Conservation (phyloP, 1,140 invertebrate genomes). For the Brachystomella parvula region DNA sequence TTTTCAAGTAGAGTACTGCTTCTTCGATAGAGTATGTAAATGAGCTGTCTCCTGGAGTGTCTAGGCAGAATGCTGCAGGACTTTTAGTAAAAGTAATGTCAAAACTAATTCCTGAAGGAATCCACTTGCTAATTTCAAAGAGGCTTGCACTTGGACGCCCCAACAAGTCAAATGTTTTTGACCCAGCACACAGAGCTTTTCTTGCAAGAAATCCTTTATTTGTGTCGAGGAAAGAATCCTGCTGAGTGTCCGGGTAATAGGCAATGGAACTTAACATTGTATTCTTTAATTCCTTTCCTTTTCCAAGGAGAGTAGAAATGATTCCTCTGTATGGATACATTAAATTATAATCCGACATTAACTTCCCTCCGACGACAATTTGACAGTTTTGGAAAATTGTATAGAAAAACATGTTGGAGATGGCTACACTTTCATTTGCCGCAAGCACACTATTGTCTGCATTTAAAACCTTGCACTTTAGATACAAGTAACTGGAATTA, state of each 20-base stretch:
- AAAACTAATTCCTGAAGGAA: not conserved
- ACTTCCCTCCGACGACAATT: not conserved
- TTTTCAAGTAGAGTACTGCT: not conserved
- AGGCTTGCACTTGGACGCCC: not conserved
- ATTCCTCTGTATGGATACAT: not conserved
- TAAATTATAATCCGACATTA: not conserved
- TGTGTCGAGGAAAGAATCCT: not conserved
- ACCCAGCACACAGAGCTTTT: not conserved
- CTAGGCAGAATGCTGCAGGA: not conserved
- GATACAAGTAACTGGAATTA: not conserved
- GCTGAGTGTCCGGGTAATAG: not conserved
- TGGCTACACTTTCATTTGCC: not conserved
- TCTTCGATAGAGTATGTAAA: not conserved
- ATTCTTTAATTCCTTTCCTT: not conserved
- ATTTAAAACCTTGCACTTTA: not conserved
- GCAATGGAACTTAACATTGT: not conserved
- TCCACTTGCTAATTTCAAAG: slow-evolving; percentile 1
- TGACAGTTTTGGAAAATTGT: not conserved
- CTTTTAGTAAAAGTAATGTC: not conserved
- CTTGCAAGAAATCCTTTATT: not conserved
- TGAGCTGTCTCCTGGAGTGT: not conserved
- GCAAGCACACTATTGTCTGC: not conserved
- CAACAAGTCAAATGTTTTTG: not conserved
- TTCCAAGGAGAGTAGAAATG: not conserved
- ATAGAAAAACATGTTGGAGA: not conserved